Conservation (phyloP, 2,888 invertebrate species). For the Sinotaia quadrata region DNA sequence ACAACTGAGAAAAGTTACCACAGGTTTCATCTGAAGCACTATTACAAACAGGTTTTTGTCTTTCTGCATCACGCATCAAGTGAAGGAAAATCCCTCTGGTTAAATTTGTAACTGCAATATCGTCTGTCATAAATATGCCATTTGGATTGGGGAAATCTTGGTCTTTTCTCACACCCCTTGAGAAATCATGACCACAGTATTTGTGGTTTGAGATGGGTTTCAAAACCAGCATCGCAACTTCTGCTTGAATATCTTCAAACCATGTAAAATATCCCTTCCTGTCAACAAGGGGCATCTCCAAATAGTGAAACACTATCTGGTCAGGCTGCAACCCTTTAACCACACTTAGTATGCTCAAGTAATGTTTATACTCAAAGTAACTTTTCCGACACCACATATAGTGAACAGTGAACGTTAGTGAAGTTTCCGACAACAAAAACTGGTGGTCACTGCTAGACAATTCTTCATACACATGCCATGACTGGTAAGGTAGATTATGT, state of each 20-base stretch:
- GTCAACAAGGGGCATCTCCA: conserved; percentile 31
- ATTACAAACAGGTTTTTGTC: not conserved
- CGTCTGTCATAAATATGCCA: conserved; percentile 39
- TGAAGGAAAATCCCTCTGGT: conserved; percentile 23
- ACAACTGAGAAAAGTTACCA: conserved; percentile 23
- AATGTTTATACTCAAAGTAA: conserved; percentile 40
- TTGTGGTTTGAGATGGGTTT: conserved; percentile 25
- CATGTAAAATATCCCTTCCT: conserved; percentile 40
- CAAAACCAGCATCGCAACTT: conserved; percentile 35
- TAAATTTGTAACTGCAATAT: conserved; percentile 33
- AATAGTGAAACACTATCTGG: conserved; percentile 38
- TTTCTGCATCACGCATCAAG: not conserved
- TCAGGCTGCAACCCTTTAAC: conserved; percentile 35
- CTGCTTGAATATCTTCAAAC: conserved; percentile 40
- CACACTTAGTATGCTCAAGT: conserved; percentile 34
- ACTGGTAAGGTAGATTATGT: conserved; percentile 31
- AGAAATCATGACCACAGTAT: conserved; percentile 35
- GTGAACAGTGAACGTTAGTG: conserved; percentile 36
- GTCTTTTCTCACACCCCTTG: conserved; percentile 22
- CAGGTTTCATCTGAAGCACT: not conserved
- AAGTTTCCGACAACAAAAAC: conserved; percentile 12
- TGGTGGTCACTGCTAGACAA: conserved; percentile 5
- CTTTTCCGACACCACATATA: conserved; percentile 42
- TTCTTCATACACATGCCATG: conserved; percentile 8
- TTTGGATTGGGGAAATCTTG: conserved; percentile 28